Conservation (phyloP, 2,113 vertebrate genomes). For the Terrapene triunguis region DNA sequence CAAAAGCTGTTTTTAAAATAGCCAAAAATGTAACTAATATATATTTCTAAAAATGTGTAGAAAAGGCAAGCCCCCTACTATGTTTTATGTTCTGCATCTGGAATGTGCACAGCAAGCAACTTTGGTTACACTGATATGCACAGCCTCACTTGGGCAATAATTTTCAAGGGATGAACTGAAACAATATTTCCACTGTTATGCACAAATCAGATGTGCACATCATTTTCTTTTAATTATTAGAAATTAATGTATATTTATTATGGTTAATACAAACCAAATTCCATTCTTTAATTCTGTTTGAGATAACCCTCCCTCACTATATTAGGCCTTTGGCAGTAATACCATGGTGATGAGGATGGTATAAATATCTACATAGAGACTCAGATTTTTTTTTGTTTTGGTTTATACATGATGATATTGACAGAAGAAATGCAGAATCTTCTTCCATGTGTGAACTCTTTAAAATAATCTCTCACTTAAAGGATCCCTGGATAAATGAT, state of each 20-base stretch:
- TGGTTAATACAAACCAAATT: not conserved
- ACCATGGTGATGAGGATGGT: fast-evolving
- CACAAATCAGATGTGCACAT: not conserved
- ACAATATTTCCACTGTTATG: not conserved
- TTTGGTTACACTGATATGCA: not conserved
- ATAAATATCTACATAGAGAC: not conserved
- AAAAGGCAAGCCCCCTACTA: not conserved
- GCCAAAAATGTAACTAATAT: not conserved
- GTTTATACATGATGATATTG: not conserved
- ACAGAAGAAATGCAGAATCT: not conserved
- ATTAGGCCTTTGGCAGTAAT: not conserved
- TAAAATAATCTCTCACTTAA: not conserved
- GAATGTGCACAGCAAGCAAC: not conserved
- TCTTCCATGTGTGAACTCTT: not conserved
- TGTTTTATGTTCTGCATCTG: not conserved
- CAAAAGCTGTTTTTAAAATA: not conserved
- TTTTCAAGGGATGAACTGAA: not conserved
- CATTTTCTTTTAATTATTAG: not conserved
- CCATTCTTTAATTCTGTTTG: not conserved
- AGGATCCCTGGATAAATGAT: not conserved
- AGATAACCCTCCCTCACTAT: not conserved
- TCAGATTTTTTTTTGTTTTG: not conserved
- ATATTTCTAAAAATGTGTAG: not conserved
- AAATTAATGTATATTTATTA: not conserved
- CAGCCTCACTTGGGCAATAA: not conserved